These are phyloP conservation scores for Microctonus hyperodae DNA, from an alignment of 2,888 invertebrate genomes.

Conservation along the genomic window DNA sequence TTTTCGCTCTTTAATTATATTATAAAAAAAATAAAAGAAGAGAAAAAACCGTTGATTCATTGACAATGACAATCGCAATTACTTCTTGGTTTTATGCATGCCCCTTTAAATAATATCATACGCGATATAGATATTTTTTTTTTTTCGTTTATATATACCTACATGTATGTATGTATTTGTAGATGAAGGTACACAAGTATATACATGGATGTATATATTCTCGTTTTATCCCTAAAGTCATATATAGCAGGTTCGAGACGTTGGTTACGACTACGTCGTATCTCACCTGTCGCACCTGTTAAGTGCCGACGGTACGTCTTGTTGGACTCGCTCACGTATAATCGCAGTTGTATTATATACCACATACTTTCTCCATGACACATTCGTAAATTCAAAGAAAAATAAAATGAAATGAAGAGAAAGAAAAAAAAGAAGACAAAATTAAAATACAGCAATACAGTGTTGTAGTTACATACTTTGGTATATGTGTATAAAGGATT, in stretches of 20 bases:
- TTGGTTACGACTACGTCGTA: constrained; percentile 44
- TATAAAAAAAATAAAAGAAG: no score
- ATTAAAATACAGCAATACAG: background rate
- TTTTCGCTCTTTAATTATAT: no score
- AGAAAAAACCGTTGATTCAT: no score
- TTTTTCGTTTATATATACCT: no score
- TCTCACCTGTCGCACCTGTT: constrained; percentile 47
- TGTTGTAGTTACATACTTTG: background rate
- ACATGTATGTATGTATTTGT: no score
- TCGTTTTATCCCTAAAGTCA: constrained; percentile 4
- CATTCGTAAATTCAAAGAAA: background rate
- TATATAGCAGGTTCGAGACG: constrained; percentile 27
- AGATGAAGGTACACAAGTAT: no score
- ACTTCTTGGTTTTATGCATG: background rate
- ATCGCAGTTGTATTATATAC: constrained; percentile 10
- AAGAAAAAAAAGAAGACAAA: background rate
- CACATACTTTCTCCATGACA: constrained; percentile 18
- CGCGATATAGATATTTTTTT: no score
- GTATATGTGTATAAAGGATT: constrained; percentile 4
- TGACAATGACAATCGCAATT: no score
- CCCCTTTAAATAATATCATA: background rate
- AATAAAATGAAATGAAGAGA: no score
- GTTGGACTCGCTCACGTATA: constrained; percentile 24
- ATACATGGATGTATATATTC: no score
- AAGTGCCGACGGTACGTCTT: constrained; percentile 43